A percentile compares a stretch with the other conserved stretches of the same genome.
Conservation (phyloP, 2,888 invertebrate species). For the Eurytoma californica region DNA sequence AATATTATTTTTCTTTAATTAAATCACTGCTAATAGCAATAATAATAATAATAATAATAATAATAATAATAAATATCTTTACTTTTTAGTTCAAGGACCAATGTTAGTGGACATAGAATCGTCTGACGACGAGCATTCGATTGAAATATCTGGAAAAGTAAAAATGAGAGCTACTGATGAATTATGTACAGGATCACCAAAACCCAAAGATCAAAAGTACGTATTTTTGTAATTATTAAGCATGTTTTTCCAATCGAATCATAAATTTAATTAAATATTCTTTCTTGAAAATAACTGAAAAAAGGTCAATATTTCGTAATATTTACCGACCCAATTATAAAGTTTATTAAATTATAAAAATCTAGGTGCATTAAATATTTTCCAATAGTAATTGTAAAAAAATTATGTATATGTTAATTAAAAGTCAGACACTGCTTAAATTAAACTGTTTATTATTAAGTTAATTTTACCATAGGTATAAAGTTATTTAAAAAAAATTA, state of each 20-base stretch:
- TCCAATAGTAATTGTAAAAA: too few species aligned
- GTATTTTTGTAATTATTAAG: constrained; percentile 40
- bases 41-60: background rate
- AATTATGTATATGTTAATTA: too few species aligned
- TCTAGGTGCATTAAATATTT: too few species aligned
- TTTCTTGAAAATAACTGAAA: too few species aligned
- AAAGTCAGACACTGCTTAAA: background rate
- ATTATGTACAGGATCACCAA: constrained; percentile 70
- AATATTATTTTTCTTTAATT: background rate
- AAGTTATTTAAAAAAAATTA: too few species aligned
- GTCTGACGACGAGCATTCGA: constrained; percentile 89
- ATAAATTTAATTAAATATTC: too few species aligned
- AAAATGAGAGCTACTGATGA: constrained; percentile 75
- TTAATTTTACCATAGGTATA: background rate
- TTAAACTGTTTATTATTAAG: constrained; percentile 20
- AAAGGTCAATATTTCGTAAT: too few species aligned
- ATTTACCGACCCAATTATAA: too few species aligned
- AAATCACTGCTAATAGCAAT: constrained; percentile 3
- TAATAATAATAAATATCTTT: constrained; percentile 6
- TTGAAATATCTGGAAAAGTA: constrained; percentile 82
- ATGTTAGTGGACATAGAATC: constrained; percentile 82
- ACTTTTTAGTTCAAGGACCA: constrained; percentile 67
- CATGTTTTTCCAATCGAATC: background rate
- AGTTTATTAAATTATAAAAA: too few species aligned
- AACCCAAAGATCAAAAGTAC: constrained; percentile 74